Conservation (phyloP, 2,113 vertebrate genomes). For the Mustelus asterias region DNA sequence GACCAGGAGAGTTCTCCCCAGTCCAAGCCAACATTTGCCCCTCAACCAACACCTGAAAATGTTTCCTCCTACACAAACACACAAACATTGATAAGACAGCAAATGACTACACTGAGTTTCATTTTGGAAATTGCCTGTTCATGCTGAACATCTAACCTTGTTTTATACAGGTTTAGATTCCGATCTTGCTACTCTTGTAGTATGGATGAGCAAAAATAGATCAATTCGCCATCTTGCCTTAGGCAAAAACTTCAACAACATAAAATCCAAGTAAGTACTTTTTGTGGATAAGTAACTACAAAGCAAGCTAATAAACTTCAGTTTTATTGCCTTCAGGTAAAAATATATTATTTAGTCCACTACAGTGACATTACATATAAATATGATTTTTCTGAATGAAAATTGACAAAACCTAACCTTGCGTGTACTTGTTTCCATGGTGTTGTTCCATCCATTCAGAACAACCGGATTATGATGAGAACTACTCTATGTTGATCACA, state of each 20-base stretch:
- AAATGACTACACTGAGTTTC: neutral
- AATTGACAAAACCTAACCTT: neutral
- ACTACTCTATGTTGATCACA: neutral
- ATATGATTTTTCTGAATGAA: neutral
- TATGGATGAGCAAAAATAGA: constrained; percentile 95
- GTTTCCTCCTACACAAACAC: neutral
- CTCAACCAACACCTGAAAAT: neutral
- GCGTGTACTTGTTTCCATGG: neutral
- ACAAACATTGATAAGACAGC: neutral
- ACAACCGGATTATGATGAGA: neutral
- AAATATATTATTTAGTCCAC: neutral
- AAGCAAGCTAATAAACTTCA: neutral
- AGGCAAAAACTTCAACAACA: constrained; percentile 98
- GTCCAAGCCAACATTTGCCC: neutral
- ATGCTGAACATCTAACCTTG: constrained; percentile 42
- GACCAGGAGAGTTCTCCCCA: neutral
- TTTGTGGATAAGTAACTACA: constrained; percentile 20
- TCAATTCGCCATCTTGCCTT: constrained; percentile 87
- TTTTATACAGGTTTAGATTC: constrained; percentile 79
- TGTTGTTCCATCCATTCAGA: neutral
- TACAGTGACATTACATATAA: neutral
- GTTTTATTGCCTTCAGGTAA: neutral
- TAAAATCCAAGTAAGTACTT: constrained; percentile 92
- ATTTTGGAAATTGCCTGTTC: constrained; percentile 37
- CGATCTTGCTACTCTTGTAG: constrained; percentile 84